phyloP scores from a whole-genome alignment of 2,113 vertebrate species.

The Melierax canorus region DNA sequence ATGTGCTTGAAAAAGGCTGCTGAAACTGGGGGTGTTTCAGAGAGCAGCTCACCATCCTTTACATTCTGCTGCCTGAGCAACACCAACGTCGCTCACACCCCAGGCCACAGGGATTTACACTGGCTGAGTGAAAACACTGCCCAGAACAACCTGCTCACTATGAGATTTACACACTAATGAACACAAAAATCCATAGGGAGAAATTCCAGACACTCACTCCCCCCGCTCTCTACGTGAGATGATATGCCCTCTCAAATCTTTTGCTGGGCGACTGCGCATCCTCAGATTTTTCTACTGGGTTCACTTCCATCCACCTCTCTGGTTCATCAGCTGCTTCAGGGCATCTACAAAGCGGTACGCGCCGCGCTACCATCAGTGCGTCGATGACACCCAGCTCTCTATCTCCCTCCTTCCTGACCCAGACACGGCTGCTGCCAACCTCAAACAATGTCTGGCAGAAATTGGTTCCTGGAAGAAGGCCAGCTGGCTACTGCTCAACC shows the following conservation, averaged over 20 bases:
- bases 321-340: conserved; percentile 28
- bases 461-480: conserved; percentile 18
- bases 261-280: not conserved
- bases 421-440: conserved; percentile 43
- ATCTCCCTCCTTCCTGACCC: conserved; percentile 17
- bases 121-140: not conserved
- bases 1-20: not conserved
- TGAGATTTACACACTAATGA: not conserved
- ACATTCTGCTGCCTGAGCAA: not conserved
- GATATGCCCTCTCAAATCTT: not conserved
- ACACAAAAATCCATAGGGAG: not conserved
- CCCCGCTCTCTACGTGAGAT: not conserved
- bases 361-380: not conserved
- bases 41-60: not conserved
- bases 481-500: conserved; percentile 47
- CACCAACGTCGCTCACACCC: rapidly evolving
- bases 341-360: not conserved
- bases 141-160: not conserved
- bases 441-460: conserved; percentile 47
- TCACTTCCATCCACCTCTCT: not conserved
- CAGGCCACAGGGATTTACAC: not conserved
- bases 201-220: not conserved
- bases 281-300: not conserved
- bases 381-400: not conserved
- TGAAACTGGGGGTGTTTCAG: not conserved